Base-by-base conservation (phyloP, 2,797 vertebrate genomes). In the Sebastes aleutianus region DNA sequence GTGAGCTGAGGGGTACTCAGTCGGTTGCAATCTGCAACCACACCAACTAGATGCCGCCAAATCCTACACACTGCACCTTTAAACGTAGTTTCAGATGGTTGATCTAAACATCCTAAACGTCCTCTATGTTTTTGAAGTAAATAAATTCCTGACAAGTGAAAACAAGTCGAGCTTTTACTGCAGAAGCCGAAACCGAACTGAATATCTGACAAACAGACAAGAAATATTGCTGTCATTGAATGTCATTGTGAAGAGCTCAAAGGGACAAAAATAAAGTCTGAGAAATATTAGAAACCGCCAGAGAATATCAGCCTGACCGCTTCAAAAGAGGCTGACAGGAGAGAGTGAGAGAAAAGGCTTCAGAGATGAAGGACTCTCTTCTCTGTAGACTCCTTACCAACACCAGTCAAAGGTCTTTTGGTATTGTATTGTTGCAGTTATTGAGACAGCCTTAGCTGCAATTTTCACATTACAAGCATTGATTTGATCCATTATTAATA, bases 1-100 rank as follows among this genome's bases (percentile, higher is more conserved):
- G 12, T 39, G 36, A 39, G 0, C 2, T 1, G 36, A 1, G 0
- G 36, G 2, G 5, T 39, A 2, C 36, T 39, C 36, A 39, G 36
- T 39, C 36, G 5, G 36, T 39, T 39, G 1, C 36, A 39, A 39
- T 39, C 36, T 13, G 4, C 0, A 39, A 39, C 36, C 36, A 39
- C 36, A 39, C 36, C 36, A 39, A 39, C 36, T 13, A 39, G 36
- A 39, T 39, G 36, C 36, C 2, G 5, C 36, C 36, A 39, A 39
- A 39, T 13, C 36, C 12, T 39, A 39, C 36, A 43, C 39, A 43
- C 39, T 14, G 39, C 13, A 43, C 39, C 39, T 43, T 43, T 43
- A 43, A 43, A 43, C 13, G 39, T 43, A 43, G 18, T 31, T 14
- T 31, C 18, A 68, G 18, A 31, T 5, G 1, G 27, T 43, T 43